Conservation (phyloP, 2,888 invertebrate species). For the Aporophyla lueneburgensis region DNA sequence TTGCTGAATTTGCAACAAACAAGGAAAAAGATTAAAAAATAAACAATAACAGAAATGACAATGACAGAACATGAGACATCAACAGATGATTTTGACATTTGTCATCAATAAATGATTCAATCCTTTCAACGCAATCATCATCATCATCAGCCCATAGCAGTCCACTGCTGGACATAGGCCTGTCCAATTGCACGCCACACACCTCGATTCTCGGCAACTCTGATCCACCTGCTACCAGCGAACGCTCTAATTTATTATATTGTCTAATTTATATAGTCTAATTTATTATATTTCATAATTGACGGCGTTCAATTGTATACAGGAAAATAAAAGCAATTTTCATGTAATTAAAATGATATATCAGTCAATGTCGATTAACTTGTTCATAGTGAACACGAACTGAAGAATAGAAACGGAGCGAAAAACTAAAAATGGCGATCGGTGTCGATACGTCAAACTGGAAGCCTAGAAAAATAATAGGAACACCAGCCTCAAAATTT, state of each 20-base stretch:
- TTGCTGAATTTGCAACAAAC: background rate
- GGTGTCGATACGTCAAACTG: constrained; percentile 90
- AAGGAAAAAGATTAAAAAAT: background rate
- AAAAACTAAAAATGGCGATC: constrained; percentile 84
- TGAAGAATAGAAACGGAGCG: constrained; percentile 18
- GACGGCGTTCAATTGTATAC: background rate
- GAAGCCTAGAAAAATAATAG: constrained; percentile 92
- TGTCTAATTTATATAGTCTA: too few relatives aligned
- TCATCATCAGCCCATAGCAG: too few relatives aligned
- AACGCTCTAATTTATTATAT: too few relatives aligned
- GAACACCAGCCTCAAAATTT: constrained; percentile 91
- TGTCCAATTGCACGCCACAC: too few relatives aligned
- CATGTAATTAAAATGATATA: background rate
- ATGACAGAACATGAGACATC: background rate
- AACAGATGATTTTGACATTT: constrained; percentile 29
- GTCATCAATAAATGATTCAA: background rate
- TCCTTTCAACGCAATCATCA: constrained; percentile 4
- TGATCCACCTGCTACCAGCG: too few relatives aligned
- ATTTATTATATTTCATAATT: background rate
- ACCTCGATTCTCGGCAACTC: too few relatives aligned
- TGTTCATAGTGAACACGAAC: background rate
- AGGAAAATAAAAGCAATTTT: background rate
- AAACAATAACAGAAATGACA: background rate
- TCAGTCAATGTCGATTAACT: background rate
- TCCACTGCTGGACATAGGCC: too few relatives aligned